These are phyloP conservation scores for Synodontis membranacea DNA, from an alignment of 2,113 vertebrate genomes.

Conservation along the genomic window DNA sequence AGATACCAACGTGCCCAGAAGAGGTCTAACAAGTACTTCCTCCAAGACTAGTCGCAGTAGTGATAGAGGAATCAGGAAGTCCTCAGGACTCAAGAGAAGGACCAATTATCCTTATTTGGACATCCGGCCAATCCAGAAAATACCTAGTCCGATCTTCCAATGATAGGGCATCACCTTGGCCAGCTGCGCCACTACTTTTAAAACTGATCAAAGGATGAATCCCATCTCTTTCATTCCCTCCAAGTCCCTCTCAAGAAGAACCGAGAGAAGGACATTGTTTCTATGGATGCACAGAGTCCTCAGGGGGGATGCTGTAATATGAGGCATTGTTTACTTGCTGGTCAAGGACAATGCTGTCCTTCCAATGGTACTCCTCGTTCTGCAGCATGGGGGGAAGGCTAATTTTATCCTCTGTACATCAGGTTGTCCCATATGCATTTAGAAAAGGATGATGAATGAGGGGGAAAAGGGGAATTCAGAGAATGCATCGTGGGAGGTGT, in stretches of 20 bases:
- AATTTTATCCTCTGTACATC: conserved; percentile 42
- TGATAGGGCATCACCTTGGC: background rate
- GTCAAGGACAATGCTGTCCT: conserved; percentile 47
- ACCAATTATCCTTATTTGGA: background rate
- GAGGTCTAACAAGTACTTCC: background rate
- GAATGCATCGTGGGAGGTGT: background rate
- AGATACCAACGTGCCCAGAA: background rate
- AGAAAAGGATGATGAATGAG: conserved; percentile 13
- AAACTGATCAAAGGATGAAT: background rate
- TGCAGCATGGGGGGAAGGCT: conserved; percentile 20
- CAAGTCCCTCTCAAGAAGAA: background rate
- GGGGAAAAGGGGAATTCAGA: background rate
- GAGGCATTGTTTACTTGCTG: conserved; percentile 54
- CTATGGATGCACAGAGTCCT: conserved; percentile 41
- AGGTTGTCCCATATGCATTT: conserved; percentile 11
- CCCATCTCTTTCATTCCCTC: background rate
- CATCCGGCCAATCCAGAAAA: background rate
- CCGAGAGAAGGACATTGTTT: conserved; percentile 34
- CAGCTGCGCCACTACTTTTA: background rate
- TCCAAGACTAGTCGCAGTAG: background rate
- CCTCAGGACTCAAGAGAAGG: background rate
- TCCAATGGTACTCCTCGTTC: conserved; percentile 29
- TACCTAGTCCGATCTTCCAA: background rate
- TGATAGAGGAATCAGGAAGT: background rate
- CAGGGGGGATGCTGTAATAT: conserved; percentile 46